phyloP scores from a whole-genome alignment of 2,113 vertebrate genomes.

The Lepidothrix coronata region DNA sequence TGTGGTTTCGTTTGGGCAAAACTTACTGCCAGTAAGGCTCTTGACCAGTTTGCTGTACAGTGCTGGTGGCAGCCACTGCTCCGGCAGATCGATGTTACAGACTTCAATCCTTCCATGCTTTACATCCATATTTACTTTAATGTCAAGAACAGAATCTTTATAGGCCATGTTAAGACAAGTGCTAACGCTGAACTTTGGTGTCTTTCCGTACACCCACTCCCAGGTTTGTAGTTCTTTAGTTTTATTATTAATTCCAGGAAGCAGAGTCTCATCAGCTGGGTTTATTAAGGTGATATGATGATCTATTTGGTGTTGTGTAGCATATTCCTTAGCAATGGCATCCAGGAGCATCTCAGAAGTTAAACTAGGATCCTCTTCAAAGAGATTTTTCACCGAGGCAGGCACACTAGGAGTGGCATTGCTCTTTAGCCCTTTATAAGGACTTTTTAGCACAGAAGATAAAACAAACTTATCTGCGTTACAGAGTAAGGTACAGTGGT shows the following conservation, averaged over 20 bases:
- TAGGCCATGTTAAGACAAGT: constrained; percentile 73
- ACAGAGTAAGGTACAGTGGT: constrained; percentile 92
- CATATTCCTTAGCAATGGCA: constrained; percentile 82
- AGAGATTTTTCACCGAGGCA: constrained; percentile 84
- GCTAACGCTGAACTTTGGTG: constrained; percentile 84
- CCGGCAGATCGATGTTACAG: constrained; percentile 75
- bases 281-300: constrained; percentile 70
- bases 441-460: constrained; percentile 80
- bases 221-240: constrained; percentile 82
- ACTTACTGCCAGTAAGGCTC: constrained; percentile 78
- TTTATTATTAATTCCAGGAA: constrained; percentile 80
- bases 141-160: constrained; percentile 36
- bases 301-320: constrained; percentile 70
- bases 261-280: constrained; percentile 78
- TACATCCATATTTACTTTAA: constrained; percentile 79
- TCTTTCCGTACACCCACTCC: constrained; percentile 94
- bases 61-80: constrained; percentile 78
- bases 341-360: constrained; percentile 79
- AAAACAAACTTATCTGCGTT: constrained; percentile 77
- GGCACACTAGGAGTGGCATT: constrained; percentile 90
- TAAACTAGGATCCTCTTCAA: constrained; percentile 83
- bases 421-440: constrained; percentile 82
- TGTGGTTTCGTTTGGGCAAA: constrained; percentile 75
- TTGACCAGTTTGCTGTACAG: constrained; percentile 70
- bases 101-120: constrained; percentile 83